Base-by-base conservation (phyloP, 2,888 invertebrate genomes). In the Linnaemya vulpina region DNA sequence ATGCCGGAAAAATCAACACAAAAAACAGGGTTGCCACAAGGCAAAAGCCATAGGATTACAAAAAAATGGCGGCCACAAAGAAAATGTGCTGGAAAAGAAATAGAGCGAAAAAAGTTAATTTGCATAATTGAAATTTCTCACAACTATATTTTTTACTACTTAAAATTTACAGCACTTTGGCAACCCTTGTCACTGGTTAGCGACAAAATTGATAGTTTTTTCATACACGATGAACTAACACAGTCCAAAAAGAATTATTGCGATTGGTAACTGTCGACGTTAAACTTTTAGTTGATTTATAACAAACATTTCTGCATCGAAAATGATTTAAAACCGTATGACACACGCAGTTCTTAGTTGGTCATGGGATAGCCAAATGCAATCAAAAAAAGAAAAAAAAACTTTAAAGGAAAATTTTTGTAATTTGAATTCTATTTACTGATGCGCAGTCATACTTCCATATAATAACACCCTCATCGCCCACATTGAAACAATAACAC, bases 391-490 rank as follows among this genome's bases (percentile, higher is more conserved):
- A 53, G 74, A 71, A 75, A 30, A 30, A 30, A 30, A 30, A 30
- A 2, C 63, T 74, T 74, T 60, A 82, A 67, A 67, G 65, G 5
- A 58, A 63, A 71, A 74, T 15, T 68, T 77, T 75, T 85, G 70
- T 71, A 78, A 85, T 82, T 85, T 82, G 40, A 82, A 78, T 79
- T 65, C n/a, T 77, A 75, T 85, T 82, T 79, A 79, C 68, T 58
- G 63, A 65, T 15, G 49, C 65, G 49, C 65, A 71, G n/a, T 51
- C 15, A 38, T 38, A 51, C 9, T 7, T 53, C 10, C 3, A 3
- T 11, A 43, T 4, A 35, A 3, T n/a, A 46, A 38, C 49, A 35
- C 9, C 7, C 46, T 25, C 3, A 13, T 3, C 46, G 17, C 7
- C 17, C 7, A 10, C 15, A 3, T 11, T 38, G 17, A 25, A 49